phyloP scores from a whole-genome alignment of 2,888 invertebrate genomes.

The Dicroscelio sp. region DNA sequence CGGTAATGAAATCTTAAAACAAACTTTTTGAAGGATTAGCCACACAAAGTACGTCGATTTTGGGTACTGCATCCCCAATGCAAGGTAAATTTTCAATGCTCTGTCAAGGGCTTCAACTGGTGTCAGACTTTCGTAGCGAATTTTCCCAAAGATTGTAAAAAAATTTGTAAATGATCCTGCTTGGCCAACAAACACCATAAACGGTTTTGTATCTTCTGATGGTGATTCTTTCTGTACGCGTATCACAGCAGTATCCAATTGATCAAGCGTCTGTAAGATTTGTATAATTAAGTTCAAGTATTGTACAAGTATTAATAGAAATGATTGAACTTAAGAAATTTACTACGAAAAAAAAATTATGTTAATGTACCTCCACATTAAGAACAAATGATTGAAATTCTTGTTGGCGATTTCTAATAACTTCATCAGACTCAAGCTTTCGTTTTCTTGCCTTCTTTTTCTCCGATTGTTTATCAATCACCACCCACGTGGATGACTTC shows the following conservation, averaged over 20 bases:
- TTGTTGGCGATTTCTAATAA: background rate
- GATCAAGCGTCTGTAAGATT: background rate
- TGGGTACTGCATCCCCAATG: background rate
- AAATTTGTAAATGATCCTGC: background rate
- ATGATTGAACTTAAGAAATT: too few relatives aligned
- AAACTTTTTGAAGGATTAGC: conserved; percentile 16
- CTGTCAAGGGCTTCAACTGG: conserved; percentile 4
- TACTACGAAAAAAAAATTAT: too few relatives aligned
- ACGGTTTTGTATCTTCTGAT: background rate
- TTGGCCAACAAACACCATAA: background rate
- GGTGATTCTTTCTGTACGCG: background rate
- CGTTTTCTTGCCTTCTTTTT: background rate
- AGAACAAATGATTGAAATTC: background rate
- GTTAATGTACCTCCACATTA: background rate
- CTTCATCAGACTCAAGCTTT: background rate
- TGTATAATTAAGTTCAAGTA: too few relatives aligned
- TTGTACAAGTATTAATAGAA: background rate
- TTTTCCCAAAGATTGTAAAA: background rate
- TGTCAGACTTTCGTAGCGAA: background rate
- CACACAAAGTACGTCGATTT: conserved; percentile 21
- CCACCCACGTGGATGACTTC: conserved; percentile 12
- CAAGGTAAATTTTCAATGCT: conserved; percentile 10
- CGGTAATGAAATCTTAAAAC: background rate
- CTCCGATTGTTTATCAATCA: background rate
- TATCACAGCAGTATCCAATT: background rate